Conservation (phyloP, 2,888 invertebrate genomes). For the Pseudoips prasinana region DNA sequence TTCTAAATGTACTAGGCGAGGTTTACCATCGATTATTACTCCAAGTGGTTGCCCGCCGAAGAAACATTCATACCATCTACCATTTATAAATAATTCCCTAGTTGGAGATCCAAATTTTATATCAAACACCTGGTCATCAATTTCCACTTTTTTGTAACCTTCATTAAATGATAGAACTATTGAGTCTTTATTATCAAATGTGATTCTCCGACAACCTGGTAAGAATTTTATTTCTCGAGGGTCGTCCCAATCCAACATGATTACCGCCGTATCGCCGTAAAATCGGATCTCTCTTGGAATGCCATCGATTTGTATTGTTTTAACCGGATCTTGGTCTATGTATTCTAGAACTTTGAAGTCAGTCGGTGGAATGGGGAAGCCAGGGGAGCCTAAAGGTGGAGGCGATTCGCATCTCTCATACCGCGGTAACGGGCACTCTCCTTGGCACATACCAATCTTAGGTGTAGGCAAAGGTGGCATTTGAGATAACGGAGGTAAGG, state of each 20-base stretch:
- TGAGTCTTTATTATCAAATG: slow-evolving; percentile 89
- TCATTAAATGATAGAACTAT: slow-evolving; percentile 85
- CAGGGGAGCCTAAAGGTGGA: slow-evolving; percentile 65
- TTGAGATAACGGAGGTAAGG: slow-evolving; percentile 50
- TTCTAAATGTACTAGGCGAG: slow-evolving; percentile 90
- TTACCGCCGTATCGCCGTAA: slow-evolving; percentile 92
- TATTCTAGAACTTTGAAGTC: slow-evolving; percentile 65
- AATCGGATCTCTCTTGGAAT: slow-evolving; percentile 91
- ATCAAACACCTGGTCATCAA: slow-evolving; percentile 88
- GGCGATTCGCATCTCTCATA: slow-evolving; percentile 61
- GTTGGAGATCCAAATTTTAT: slow-evolving; percentile 96
- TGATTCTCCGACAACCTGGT: slow-evolving; percentile 87
- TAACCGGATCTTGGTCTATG: slow-evolving; percentile 85
- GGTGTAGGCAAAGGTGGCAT: slow-evolving; percentile 58
- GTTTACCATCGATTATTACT: slow-evolving; percentile 89
- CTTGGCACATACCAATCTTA: slow-evolving; percentile 60
- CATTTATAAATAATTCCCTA: slow-evolving; percentile 94
- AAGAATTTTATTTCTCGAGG: slow-evolving; percentile 93
- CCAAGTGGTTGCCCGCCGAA: slow-evolving; percentile 94
- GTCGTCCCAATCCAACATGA: slow-evolving; percentile 92
- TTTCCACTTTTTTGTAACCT: slow-evolving; percentile 86
- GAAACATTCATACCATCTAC: slow-evolving; percentile 93
- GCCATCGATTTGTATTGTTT: slow-evolving; percentile 91
- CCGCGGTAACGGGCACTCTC: slow-evolving; percentile 55
- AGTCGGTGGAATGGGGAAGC: slow-evolving; percentile 59